Conservation (phyloP, 2,888 invertebrate species). For the Steinernema hermaphroditum region DNA sequence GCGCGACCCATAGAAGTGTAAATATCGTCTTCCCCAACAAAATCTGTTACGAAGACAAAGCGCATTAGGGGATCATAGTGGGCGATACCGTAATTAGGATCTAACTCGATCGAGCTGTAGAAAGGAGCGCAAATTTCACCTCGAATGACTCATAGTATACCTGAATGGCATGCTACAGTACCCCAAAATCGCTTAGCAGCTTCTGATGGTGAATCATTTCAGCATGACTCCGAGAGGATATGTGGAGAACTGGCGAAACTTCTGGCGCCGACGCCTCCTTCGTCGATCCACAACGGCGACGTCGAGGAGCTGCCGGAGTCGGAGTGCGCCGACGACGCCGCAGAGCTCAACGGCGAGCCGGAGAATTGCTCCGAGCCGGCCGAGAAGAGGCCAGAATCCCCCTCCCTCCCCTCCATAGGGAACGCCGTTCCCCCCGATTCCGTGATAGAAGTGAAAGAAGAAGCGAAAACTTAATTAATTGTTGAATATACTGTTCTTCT, state of each 20-base stretch:
- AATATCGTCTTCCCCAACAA: too few species aligned
- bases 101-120: too few species aligned
- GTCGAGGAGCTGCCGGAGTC: constrained; percentile 21
- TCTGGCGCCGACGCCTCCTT: neutral
- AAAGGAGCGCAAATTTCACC: too few species aligned
- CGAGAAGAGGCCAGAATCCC: constrained; percentile 13
- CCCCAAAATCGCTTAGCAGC: too few species aligned
- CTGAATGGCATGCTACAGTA: too few species aligned
- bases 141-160: too few species aligned
- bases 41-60: too few species aligned
- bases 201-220: neutral
- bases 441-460: constrained; percentile 17
- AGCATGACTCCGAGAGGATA: neutral
- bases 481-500: constrained; percentile 23
- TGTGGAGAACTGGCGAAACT: constrained; percentile 2
- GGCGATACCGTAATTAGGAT: too few species aligned
- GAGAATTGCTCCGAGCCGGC: neutral
- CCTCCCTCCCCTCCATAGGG: neutral
- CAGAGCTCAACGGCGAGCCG: neutral
- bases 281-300: constrained; percentile 14
- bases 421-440: constrained; percentile 15
- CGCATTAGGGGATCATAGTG: too few species aligned
- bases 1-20: too few species aligned
- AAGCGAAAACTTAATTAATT: constrained; percentile 4
- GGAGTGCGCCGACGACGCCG: neutral